phyloP scores from a whole-genome alignment of 2,888 invertebrate genomes.

The Aspidiotus rigidus region DNA sequence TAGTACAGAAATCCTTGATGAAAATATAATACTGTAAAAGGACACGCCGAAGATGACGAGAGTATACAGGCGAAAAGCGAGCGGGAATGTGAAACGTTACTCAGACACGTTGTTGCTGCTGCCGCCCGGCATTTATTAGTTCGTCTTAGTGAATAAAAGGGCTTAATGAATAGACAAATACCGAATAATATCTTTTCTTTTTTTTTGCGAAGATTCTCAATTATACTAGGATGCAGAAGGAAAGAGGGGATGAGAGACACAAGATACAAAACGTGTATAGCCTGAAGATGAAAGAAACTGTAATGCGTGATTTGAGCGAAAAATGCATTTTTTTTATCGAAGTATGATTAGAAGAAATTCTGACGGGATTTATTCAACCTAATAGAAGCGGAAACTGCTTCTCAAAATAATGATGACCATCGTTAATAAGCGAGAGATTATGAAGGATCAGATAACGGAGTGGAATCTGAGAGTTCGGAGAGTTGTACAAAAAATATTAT shows the following conservation, averaged over 20 bases:
- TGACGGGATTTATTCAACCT: too few relatives aligned
- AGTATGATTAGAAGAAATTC: neutral
- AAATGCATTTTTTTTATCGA: neutral
- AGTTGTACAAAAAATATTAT: too few relatives aligned
- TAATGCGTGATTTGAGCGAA: neutral
- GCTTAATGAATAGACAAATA: conserved; percentile 1
- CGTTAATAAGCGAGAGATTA: too few relatives aligned
- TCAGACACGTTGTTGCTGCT: neutral
- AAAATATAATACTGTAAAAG: neutral
- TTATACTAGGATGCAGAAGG: neutral
- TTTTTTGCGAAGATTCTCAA: neutral
- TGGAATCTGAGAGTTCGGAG: too few relatives aligned
- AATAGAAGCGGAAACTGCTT: too few relatives aligned
- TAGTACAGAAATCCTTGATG: neutral
- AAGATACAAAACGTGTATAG: neutral
- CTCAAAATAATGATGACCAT: too few relatives aligned
- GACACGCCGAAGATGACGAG: conserved; percentile 4
- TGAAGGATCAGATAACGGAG: too few relatives aligned
- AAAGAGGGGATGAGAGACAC: neutral
- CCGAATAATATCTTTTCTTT: neutral
- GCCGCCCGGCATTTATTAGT: too few relatives aligned
- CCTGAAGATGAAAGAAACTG: neutral
- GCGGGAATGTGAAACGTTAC: too few relatives aligned
- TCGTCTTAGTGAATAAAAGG: neutral
- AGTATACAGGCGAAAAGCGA: neutral